Evolutionary conservation across 1,140 invertebrate species (phyloP), one percentile per base, ranked within the genome.

Genomic region (Dendroctonus valens): DNA sequence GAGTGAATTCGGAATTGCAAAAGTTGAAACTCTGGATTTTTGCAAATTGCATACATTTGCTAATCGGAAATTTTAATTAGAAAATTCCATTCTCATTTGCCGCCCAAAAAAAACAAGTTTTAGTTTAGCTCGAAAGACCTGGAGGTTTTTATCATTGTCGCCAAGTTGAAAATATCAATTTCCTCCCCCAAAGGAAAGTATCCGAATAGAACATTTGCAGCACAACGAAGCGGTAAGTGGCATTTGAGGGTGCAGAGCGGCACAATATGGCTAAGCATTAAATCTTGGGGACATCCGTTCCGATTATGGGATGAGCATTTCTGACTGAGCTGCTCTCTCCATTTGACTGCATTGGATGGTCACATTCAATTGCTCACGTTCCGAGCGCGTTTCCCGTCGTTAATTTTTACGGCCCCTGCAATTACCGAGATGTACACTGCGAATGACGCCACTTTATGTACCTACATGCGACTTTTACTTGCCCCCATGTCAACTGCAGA

Each of bases 361-460:
- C 71, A 74, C 72, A 75, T 75, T 75, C 74, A 75, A 75, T 75
- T 75, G 74, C 71, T 74, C 74, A 74, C 74, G 74, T 75, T 74
- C 71, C 74, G 71, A 69, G 70, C 72, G 69, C 74, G 72, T 75
- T 75, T 75, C 74, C 74, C 70, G 74, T 75, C 74, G 73, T 75
- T 75, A 75, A 74, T 75, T 74, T 75, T 75, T 75, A 75, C 72
- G 67, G 68, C 73, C 68, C 55, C 58, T 66, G 73, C 73, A 75
- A 74, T 75, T 75, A 75, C 73, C 42, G 57, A 68, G 65, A 72
- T 72, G 67, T 72, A 63, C 62, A 69, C 57, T 67, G 70, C 65
- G 67, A 72, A 72, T 70, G 70, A 72, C 62, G 62, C 60, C 59
- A 52, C 66, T 71, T 71, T 69, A 71, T 65, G 64, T 59, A 63